Percentiles rank a stretch among this genome's conserved stretches.
Evolutionary conservation across 2,888 invertebrate species (phyloP).

Genomic region (Drosophila atripex): DNA sequence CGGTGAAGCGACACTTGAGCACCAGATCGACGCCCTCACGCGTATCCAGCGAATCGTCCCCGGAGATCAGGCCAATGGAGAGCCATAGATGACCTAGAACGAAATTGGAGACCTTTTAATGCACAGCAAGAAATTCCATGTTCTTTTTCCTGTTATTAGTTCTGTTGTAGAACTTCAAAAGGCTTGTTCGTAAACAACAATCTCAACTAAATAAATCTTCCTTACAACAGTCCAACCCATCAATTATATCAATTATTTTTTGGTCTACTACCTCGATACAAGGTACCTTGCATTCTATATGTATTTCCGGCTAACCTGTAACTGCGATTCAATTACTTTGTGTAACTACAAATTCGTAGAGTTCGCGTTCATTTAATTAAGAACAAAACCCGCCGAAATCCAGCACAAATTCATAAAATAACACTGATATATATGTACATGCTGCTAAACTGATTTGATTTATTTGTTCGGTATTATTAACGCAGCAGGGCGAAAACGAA

Average conservation of each 20-base stretch:
- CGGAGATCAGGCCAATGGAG: slow-evolving; percentile 30
- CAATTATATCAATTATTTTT: neutral
- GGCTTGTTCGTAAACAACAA: neutral
- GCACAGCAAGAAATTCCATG: neutral
- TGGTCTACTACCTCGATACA: neutral
- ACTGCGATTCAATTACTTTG: slow-evolving; percentile 60
- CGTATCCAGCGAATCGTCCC: slow-evolving; percentile 87
- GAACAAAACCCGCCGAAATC: slow-evolving; percentile 36
- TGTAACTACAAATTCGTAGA: slow-evolving; percentile 60
- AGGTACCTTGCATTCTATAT: neutral
- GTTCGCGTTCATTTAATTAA: slow-evolving; percentile 67
- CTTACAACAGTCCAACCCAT: neutral
- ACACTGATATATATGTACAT: slow-evolving; percentile 40
- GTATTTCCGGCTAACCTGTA: slow-evolving; percentile 18
- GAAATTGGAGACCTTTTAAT: neutral
- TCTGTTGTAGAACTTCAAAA: too few relatives aligned
- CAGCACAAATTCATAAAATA: slow-evolving; percentile 27
- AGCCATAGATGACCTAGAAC: slow-evolving; percentile 47
- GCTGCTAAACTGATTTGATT: slow-evolving; percentile 62
- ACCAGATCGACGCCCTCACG: slow-evolving; percentile 94
- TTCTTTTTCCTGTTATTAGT: too few relatives aligned
- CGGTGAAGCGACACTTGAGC: slow-evolving; percentile 92
- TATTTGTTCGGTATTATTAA: slow-evolving; percentile 61
- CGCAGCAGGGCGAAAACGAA: slow-evolving; percentile 41
- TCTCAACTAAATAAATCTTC: neutral